phyloP scores from a whole-genome alignment of 2,797 vertebrate species.

The Paguma larvata region DNA sequence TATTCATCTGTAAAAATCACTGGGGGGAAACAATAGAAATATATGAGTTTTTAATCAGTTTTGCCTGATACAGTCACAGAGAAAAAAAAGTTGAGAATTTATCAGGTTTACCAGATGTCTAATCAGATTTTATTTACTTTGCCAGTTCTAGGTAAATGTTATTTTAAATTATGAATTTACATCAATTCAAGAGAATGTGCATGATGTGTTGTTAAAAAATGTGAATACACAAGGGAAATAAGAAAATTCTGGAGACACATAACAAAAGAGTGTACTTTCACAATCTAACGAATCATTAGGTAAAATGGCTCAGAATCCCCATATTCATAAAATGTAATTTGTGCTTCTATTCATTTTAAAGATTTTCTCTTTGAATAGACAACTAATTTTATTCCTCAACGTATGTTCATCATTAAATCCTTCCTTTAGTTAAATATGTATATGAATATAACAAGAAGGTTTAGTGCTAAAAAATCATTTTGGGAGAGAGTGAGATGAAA shows the following conservation, averaged over 20 bases:
- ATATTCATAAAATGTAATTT: conserved; percentile 32
- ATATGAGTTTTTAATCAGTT: neutral
- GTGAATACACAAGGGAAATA: conserved; percentile 4
- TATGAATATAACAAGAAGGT: neutral
- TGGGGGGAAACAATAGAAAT: neutral
- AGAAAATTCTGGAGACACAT: neutral
- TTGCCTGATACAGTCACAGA: neutral
- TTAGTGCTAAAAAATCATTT: neutral
- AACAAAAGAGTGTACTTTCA: neutral
- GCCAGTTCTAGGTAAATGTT: neutral
- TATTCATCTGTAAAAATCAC: neutral
- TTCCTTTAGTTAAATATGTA: neutral
- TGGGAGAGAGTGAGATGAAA: neutral
- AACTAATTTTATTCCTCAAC: conserved; percentile 27
- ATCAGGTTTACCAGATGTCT: neutral
- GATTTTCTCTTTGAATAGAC: neutral
- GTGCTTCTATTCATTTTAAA: neutral
- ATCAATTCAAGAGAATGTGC: neutral
- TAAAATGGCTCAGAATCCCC: neutral
- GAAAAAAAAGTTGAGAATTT: neutral
- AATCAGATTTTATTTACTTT: neutral
- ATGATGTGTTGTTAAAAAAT: neutral
- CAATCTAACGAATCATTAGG: neutral
- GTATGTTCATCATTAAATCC: neutral
- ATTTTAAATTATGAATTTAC: conserved; percentile 2